Evolutionary conservation across 2,888 invertebrate species (phyloP).

Genomic region (Leptura quadrifasciata): DNA sequence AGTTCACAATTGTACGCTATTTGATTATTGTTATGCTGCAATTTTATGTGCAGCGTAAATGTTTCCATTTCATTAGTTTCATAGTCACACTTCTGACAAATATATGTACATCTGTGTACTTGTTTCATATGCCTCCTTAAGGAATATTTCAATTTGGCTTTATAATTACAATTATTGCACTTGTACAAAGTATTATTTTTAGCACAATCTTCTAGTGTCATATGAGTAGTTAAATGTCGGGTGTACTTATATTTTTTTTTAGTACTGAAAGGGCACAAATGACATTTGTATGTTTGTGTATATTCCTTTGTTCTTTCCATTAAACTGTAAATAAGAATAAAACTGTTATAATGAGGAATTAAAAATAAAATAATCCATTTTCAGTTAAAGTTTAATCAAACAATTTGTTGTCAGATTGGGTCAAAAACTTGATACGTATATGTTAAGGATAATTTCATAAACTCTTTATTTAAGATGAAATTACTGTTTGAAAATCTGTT

Average conservation of each 20-base stretch:
- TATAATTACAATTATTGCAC: constrained; percentile 21
- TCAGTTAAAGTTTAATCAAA: too few relatives aligned
- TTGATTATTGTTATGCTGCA: not conserved
- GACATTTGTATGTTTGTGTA: not conserved
- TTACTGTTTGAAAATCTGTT: too few relatives aligned
- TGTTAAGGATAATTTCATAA: too few relatives aligned
- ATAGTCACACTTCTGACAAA: constrained; percentile 5
- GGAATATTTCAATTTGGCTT: constrained; percentile 5
- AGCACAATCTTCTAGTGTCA: constrained; percentile 28
- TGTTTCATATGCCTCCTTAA: constrained; percentile 10
- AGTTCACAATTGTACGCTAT: not conserved
- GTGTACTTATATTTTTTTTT: constrained; percentile 13
- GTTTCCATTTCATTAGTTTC: not conserved
- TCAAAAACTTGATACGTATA: too few relatives aligned
- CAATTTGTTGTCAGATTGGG: too few relatives aligned
- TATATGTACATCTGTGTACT: constrained; percentile 11
- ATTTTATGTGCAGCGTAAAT: not conserved
- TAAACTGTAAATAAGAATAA: not conserved
- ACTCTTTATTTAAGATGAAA: too few relatives aligned
- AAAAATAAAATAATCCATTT: too few relatives aligned
- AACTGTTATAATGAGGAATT: not conserved
- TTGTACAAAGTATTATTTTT: constrained; percentile 10
- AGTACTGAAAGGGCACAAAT: constrained; percentile 5
- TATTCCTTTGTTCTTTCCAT: not conserved
- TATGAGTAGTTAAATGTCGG: constrained; percentile 21